A percentile compares a stretch with the other conserved stretches of the same genome.
Evolutionary conservation across 2,113 vertebrate species (phyloP).

Genomic region (Catagonus wagneri): DNA sequence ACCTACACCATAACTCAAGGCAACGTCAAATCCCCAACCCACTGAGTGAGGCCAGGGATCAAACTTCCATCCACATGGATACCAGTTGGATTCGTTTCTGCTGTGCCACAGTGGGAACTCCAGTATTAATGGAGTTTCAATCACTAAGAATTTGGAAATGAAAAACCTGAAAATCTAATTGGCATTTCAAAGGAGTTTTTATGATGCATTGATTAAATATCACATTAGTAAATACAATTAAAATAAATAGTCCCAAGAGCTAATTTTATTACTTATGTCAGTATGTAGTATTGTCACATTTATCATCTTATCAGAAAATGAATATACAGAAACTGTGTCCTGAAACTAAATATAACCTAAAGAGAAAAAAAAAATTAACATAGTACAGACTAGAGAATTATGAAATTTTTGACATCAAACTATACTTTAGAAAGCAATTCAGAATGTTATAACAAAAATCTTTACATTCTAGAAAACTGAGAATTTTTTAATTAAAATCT

Average conservation of each 20-base stretch:
- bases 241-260: conserved; percentile 13
- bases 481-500: not conserved
- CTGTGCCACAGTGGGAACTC: too few species aligned
- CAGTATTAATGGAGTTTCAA: not conserved
- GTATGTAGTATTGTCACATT: not conserved
- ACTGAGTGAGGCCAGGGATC: too few species aligned
- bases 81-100: too few species aligned
- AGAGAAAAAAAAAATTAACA: conserved; percentile 13
- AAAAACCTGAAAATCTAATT: not conserved
- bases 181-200: not conserved
- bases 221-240: conserved; percentile 39
- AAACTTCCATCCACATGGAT: too few species aligned
- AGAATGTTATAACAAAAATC: not conserved
- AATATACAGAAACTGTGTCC: conserved; percentile 18
- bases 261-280: conserved; percentile 37
- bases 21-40: too few species aligned
- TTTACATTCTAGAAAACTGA: not conserved
- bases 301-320: conserved; percentile 50
- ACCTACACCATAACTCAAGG: too few species aligned
- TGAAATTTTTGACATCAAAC: not conserved
- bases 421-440: not conserved
- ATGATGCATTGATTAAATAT: not conserved
- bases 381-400: not conserved
- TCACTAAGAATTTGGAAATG: not conserved
- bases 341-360: not conserved